These are phyloP conservation scores for Manacus vitellinus DNA, from an alignment of 2,113 vertebrate genomes.

Conservation along the genomic window DNA sequence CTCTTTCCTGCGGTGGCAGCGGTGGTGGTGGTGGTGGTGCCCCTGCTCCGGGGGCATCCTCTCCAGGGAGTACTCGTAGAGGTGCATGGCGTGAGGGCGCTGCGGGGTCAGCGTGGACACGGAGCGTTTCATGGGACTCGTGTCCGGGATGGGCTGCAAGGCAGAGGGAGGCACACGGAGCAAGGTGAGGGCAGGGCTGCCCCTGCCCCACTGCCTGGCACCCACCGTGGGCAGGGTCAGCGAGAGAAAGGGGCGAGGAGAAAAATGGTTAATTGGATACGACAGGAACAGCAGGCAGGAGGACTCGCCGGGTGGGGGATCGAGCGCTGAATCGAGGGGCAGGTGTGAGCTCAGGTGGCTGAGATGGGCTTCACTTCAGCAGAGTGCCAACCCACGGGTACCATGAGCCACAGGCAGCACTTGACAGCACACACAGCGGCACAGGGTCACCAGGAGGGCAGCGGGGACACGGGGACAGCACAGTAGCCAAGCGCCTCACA, in stretches of 20 bases:
- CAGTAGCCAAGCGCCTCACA: constrained; percentile 1
- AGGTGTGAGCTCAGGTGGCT: not conserved
- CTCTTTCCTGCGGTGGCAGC: constrained; percentile 88
- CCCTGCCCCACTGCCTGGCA: not conserved
- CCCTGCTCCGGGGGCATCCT: constrained; percentile 76
- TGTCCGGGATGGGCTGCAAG: constrained; percentile 83
- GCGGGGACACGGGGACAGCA: not conserved
- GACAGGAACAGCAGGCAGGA: not conserved
- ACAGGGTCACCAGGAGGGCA: not conserved
- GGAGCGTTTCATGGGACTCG: constrained; percentile 91
- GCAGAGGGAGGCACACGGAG: not conserved
- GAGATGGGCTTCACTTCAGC: not conserved
- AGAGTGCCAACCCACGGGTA: not conserved
- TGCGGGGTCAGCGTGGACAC: constrained; percentile 87
- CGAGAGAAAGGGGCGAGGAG: not conserved
- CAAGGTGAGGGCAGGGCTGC: not conserved
- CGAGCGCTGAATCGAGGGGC: not conserved
- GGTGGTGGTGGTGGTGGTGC: constrained; percentile 89
- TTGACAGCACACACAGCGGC: not conserved
- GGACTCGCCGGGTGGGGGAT: not conserved
- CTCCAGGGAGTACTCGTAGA: constrained; percentile 81
- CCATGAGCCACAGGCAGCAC: not conserved
- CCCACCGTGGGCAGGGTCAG: not conserved
- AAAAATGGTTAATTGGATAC: not conserved
- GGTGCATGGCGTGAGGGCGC: constrained; percentile 78